A percentile compares a stretch with the other conserved stretches of the same genome.
These are phyloP conservation scores for Hyperoodon ampullatus DNA, from an alignment of 2,113 vertebrate genomes.

Conservation along the genomic window DNA sequence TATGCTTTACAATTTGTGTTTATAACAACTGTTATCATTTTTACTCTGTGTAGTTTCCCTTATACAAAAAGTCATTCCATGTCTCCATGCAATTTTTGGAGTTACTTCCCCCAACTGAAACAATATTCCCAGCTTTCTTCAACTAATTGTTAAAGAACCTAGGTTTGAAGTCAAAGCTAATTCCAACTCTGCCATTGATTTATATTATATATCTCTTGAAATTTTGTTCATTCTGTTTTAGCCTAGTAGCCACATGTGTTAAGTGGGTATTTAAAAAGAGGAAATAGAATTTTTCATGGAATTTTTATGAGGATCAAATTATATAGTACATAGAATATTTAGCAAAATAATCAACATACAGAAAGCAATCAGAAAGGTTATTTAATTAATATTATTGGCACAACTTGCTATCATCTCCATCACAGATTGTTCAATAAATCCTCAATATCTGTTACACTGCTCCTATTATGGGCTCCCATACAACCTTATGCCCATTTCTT, in stretches of 20 bases:
- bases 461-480: neutral
- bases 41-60: neutral
- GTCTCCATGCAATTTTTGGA: neutral
- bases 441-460: neutral
- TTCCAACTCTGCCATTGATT: neutral
- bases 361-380: neutral
- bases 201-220: neutral
- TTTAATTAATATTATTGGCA: neutral
- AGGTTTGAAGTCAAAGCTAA: neutral
- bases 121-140: neutral
- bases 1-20: neutral
- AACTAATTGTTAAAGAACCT: neutral
- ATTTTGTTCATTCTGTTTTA: slow-evolving; percentile 15
- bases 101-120: neutral
- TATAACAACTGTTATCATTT: neutral
- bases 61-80: neutral
- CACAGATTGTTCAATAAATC: neutral
- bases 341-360: neutral
- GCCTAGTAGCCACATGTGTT: neutral
- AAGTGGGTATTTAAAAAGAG: neutral
- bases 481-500: neutral
- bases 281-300: neutral
- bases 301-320: neutral
- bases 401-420: neutral
- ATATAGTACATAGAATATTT: neutral